Conservation (phyloP, 2,113 vertebrate species). For the Hydropotes inermis region DNA sequence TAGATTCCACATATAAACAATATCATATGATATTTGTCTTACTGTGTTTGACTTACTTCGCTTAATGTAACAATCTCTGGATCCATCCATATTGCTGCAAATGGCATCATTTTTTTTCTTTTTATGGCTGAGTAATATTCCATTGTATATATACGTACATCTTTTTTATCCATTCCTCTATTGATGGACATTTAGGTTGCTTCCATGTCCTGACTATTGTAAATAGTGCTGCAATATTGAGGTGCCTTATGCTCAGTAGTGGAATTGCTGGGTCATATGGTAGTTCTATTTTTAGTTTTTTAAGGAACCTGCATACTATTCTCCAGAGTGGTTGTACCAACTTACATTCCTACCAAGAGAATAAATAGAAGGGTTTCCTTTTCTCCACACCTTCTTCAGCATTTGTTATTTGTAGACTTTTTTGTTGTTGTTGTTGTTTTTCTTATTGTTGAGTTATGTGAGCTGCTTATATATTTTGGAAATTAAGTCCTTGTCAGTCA, state of each 20-base stretch:
- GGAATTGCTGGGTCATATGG: neutral
- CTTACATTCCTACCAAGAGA: neutral
- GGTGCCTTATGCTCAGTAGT: neutral
- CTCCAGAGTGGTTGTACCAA: neutral
- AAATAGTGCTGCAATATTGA: neutral
- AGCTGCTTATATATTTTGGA: neutral
- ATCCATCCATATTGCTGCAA: neutral
- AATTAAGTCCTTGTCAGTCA: neutral
- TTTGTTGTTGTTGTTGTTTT: neutral
- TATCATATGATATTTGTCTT: neutral
- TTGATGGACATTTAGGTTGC: neutral
- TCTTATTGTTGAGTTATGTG: neutral
- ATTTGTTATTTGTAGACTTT: neutral
- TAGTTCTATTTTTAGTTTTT: neutral
- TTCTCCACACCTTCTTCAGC: neutral
- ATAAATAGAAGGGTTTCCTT: neutral
- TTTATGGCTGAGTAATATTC: neutral
- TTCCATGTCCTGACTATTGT: neutral
- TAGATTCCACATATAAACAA: neutral
- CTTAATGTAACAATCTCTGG: neutral
- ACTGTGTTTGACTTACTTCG: neutral
- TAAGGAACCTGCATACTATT: neutral
- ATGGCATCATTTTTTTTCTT: neutral
- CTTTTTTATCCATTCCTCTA: neutral
- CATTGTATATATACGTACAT: neutral